Conservation (phyloP, 2,113 vertebrate genomes). For the Lepidothrix coronata region DNA sequence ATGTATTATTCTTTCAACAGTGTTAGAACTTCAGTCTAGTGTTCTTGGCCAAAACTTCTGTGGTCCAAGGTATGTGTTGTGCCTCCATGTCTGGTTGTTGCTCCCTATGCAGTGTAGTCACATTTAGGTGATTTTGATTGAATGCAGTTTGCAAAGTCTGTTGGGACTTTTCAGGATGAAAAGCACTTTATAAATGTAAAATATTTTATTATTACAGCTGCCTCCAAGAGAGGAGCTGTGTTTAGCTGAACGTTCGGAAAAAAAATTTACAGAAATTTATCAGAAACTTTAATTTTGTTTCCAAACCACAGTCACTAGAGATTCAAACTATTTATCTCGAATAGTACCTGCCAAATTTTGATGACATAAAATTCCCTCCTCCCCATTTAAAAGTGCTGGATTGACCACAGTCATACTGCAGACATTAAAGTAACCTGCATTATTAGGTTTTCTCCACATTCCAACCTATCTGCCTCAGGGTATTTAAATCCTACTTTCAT, state of each 20-base stretch:
- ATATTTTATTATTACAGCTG: constrained; percentile 49
- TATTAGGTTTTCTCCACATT: constrained; percentile 56
- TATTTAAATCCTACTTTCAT: constrained; percentile 53
- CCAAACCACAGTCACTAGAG: constrained; percentile 37
- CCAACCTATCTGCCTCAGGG: constrained; percentile 47
- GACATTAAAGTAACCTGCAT: constrained; percentile 52
- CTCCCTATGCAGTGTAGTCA: not conserved
- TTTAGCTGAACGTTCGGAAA: constrained; percentile 8
- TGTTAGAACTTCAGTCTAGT: not conserved
- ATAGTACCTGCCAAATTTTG: constrained; percentile 46
- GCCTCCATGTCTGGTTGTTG: not conserved
- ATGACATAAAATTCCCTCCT: constrained; percentile 23
- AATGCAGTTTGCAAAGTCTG: not conserved
- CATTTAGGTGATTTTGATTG: not conserved
- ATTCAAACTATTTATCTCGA: constrained; percentile 48
- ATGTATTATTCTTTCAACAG: not conserved
- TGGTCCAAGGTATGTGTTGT: not conserved
- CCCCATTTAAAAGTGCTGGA: not conserved
- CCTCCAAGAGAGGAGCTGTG: not conserved
- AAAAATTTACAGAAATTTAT: constrained; percentile 52
- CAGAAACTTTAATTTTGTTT: constrained; percentile 39
- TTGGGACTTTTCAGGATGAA: constrained; percentile 24
- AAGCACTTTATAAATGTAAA: constrained; percentile 34
- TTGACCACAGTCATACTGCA: constrained; percentile 44
- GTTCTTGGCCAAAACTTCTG: not conserved